phyloP scores from a whole-genome alignment of 2,113 vertebrate species.

The Acinonyx jubatus region DNA sequence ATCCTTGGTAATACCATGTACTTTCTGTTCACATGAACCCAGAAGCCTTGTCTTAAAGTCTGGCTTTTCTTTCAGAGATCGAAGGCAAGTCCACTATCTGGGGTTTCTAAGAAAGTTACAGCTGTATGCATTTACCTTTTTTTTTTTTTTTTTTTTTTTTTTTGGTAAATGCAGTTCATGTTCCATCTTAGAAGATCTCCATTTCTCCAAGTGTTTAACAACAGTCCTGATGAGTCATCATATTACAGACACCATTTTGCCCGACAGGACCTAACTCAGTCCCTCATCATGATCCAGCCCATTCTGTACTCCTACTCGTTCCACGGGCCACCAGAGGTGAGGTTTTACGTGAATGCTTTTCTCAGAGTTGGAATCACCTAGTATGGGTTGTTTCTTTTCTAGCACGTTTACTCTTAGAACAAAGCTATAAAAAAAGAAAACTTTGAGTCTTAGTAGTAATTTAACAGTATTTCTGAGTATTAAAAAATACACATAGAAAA shows the following conservation, averaged over 20 bases:
- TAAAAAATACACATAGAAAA: not conserved
- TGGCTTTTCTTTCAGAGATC: not conserved
- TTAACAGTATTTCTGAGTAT: slow-evolving; percentile 32
- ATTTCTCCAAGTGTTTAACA: slow-evolving; percentile 99
- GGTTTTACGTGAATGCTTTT: not conserved
- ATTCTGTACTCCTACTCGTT: slow-evolving; percentile 99
- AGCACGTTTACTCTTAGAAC: not conserved
- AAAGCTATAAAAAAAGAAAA: not conserved
- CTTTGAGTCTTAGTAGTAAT: slow-evolving; percentile 1
- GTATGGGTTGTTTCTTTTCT: not conserved
- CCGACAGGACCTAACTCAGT: slow-evolving; percentile 97
- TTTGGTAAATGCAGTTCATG: slow-evolving; percentile 91
- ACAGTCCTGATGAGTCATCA: slow-evolving; percentile 97
- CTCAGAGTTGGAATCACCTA: not conserved
- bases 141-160: not conserved
- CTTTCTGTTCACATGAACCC: not conserved
- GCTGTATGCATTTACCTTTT: not conserved
- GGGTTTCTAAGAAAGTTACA: not conserved
- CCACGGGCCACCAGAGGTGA: slow-evolving; percentile 96
- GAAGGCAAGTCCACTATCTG: not conserved
- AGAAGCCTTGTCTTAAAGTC: not conserved
- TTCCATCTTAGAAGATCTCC: slow-evolving; percentile 97
- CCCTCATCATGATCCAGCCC: slow-evolving; percentile 98
- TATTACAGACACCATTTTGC: slow-evolving; percentile 98
- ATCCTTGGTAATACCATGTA: not conserved